Percentiles rank a stretch among this genome's conserved stretches.
Conservation (phyloP, 2,113 vertebrate species). For the Crocuta crocuta region DNA sequence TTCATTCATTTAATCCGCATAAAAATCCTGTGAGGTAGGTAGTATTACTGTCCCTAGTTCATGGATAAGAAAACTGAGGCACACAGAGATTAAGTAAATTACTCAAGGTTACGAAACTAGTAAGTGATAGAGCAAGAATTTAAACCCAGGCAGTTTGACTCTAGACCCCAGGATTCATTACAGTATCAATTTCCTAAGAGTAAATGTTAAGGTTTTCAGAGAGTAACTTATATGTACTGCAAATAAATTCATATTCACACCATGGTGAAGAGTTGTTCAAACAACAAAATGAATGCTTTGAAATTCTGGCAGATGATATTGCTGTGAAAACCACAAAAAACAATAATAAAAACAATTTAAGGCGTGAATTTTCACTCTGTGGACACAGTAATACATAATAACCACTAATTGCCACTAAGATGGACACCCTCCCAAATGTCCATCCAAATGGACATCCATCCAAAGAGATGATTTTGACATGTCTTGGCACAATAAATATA, state of each 20-base stretch:
- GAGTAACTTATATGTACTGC: not conserved
- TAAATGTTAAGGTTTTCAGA: constrained; percentile 41
- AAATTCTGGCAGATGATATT: not conserved
- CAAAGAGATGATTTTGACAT: constrained; percentile 52
- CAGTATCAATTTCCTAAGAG: constrained; percentile 26
- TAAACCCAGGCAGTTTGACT: not conserved
- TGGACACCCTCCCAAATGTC: constrained; percentile 6
- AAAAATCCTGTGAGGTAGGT: constrained; percentile 78
- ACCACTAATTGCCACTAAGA: not conserved
- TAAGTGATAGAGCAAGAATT: constrained; percentile 14
- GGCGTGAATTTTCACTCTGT: constrained; percentile 28
- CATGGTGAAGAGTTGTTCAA: constrained; percentile 30
- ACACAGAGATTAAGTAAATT: constrained; percentile 50
- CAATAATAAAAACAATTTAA: not conserved
- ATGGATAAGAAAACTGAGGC: constrained; percentile 71
- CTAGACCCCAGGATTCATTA: not conserved
- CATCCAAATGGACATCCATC: not conserved
- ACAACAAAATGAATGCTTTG: not conserved
- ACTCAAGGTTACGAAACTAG: constrained; percentile 44
- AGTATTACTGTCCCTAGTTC: constrained; percentile 61
- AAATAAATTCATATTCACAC: constrained; percentile 41
- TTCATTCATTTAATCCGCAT: constrained; percentile 59
- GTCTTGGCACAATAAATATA: constrained; percentile 69
- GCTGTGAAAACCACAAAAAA: constrained; percentile 11
- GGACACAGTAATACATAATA: not conserved